phyloP scores from a whole-genome alignment of 2,888 invertebrate genomes.

The Malthinus flaveolus region DNA sequence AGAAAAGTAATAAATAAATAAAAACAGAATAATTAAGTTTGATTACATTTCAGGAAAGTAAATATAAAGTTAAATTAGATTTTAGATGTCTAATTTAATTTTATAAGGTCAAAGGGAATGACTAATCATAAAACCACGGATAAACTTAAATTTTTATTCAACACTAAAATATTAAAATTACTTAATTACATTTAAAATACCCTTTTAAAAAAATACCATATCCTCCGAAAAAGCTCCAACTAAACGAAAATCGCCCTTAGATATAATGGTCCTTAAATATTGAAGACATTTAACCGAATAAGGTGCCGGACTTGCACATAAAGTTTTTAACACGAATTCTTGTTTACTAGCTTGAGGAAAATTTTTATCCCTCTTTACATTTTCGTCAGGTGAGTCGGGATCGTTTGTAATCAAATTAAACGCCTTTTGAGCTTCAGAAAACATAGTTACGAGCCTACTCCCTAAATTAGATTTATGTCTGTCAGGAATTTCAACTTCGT shows the following conservation, averaged over 20 bases:
- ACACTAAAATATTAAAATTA: background rate
- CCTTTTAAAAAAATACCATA: constrained; percentile 64
- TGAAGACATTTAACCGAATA: constrained; percentile 67
- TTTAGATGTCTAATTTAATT: too few species aligned
- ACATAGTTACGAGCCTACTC: constrained; percentile 60
- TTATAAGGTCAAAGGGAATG: too few species aligned
- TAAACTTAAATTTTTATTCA: too few species aligned
- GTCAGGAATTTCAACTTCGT: constrained; percentile 63
- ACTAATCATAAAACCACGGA: too few species aligned
- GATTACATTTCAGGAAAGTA: too few species aligned
- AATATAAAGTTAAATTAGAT: too few species aligned
- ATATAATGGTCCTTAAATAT: constrained; percentile 69
- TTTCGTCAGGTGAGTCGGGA: constrained; percentile 37
- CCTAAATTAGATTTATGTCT: constrained; percentile 61
- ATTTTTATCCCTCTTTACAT: constrained; percentile 44
- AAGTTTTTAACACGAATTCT: constrained; percentile 68
- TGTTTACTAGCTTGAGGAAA: constrained; percentile 63
- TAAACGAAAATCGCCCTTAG: constrained; percentile 69
- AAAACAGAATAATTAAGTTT: too few species aligned
- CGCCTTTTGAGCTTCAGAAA: constrained; percentile 62
- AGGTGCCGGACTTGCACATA: constrained; percentile 63
- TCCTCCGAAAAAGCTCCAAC: constrained; percentile 82
- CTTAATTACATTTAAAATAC: background rate
- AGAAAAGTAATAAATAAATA: too few species aligned
- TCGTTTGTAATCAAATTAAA: constrained; percentile 44